phyloP scores from a whole-genome alignment of 2,888 invertebrate genomes.

The Caenorhabditis sp. region DNA sequence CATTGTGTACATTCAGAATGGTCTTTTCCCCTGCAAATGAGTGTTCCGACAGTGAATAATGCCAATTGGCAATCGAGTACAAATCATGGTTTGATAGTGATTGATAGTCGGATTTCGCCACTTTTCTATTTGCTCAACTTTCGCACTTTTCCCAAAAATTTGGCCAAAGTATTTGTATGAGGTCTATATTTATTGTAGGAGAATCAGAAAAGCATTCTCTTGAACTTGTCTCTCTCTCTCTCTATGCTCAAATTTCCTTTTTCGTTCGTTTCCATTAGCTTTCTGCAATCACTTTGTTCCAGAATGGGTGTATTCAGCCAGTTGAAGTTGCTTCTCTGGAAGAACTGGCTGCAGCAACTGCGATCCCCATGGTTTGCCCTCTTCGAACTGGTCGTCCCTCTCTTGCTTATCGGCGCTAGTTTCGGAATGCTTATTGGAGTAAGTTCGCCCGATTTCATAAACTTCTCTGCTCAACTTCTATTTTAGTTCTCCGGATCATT shows the following conservation, averaged over 20 bases:
- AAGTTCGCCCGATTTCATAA: not conserved
- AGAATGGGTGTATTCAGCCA: constrained; percentile 78
- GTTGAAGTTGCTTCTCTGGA: constrained; percentile 79
- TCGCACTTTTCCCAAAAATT: not conserved
- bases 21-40: not conserved
- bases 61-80: not conserved
- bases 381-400: constrained; percentile 76
- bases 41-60: not conserved
- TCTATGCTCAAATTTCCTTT: too few species aligned
- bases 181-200: too few species aligned
- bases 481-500: constrained; percentile 75
- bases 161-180: not conserved
- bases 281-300: not conserved
- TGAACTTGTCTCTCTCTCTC: too few species aligned
- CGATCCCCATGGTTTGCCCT: constrained; percentile 76
- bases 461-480: too few species aligned
- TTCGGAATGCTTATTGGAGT: constrained; percentile 79
- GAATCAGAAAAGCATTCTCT: too few species aligned
- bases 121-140: not conserved
- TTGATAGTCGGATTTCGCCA: not conserved
- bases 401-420: constrained; percentile 75
- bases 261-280: not conserved
- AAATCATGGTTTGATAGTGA: not conserved
- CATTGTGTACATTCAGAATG: not conserved
- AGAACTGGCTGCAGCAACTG: constrained; percentile 75